Conservation (phyloP, 1,140 invertebrate genomes). For the Sinonovacula constricta region DNA sequence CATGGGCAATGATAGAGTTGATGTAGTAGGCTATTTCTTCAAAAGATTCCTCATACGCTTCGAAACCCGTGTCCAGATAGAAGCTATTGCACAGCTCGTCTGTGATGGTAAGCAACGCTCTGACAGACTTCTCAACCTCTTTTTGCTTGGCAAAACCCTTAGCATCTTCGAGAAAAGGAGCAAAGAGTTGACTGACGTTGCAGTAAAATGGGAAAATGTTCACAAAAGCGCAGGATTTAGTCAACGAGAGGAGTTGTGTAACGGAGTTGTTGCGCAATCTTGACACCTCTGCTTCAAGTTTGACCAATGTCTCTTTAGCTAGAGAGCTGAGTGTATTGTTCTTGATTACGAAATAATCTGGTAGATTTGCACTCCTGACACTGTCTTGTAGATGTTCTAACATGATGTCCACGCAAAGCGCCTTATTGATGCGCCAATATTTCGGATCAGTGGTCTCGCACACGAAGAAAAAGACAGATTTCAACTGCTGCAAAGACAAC, state of each 20-base stretch:
- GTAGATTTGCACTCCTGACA: constrained; percentile 35
- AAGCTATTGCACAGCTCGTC: constrained; percentile 47
- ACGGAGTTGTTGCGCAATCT: constrained; percentile 28
- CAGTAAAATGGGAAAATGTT: constrained; percentile 48
- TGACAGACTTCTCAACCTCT: constrained; percentile 22
- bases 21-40: constrained; percentile 38
- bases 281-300: constrained; percentile 9
- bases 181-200: constrained; percentile 39
- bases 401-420: constrained; percentile 20
- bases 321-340: constrained; percentile 43
- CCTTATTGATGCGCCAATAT: constrained; percentile 38
- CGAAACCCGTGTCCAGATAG: constrained; percentile 45
- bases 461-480: constrained; percentile 39
- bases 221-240: constrained; percentile 26
- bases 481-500: constrained; percentile 22
- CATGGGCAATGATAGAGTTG: constrained; percentile 33
- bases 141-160: constrained; percentile 16
- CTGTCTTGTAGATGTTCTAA: constrained; percentile 24
- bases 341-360: constrained; percentile 41
- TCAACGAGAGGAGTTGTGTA: constrained; percentile 1
- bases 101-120: constrained; percentile 21
- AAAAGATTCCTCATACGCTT: too few relatives aligned
- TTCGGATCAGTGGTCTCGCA: constrained; percentile 41
- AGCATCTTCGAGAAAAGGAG: constrained; percentile 27
- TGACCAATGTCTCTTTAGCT: constrained; percentile 25